phyloP scores from a whole-genome alignment of 2,113 vertebrate species.

The Theristicus caerulescens region DNA sequence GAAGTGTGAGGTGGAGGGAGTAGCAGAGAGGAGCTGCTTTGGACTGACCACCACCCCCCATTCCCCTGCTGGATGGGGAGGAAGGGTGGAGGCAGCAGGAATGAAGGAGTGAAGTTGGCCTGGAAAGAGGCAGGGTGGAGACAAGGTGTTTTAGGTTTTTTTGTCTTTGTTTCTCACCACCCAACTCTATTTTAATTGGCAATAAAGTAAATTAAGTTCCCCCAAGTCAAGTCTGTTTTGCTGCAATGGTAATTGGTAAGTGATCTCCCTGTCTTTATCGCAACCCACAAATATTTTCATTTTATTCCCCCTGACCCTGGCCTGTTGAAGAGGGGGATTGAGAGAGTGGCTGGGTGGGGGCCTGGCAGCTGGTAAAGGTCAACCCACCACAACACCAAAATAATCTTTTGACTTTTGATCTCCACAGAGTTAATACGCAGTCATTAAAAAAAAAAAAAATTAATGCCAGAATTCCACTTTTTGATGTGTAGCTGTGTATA shows the following conservation, averaged over 20 bases:
- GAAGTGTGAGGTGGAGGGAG: background rate
- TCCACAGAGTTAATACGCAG: background rate
- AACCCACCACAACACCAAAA: background rate
- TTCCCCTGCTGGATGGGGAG: background rate
- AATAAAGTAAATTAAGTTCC: background rate
- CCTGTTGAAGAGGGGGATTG: background rate
- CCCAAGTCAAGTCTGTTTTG: background rate
- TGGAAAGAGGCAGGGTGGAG: background rate
- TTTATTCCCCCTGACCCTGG: accelerated
- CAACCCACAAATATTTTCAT: background rate
- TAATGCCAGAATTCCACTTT: background rate
- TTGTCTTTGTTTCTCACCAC: background rate
- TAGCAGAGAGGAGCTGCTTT: background rate
- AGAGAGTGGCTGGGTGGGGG: accelerated
- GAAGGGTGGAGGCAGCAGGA: too few species aligned
- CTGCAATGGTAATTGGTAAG: background rate
- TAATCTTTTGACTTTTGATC: background rate
- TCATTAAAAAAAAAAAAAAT: background rate
- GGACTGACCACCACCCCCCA: too few species aligned
- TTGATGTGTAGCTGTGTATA: background rate
- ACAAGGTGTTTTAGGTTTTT: background rate
- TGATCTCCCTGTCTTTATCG: background rate
- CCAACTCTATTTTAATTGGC: background rate
- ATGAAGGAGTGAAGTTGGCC: background rate
- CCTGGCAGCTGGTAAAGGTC: background rate